Evolutionary conservation across 2,113 vertebrate species (phyloP), one percentile per base, ranked within the genome.

Genomic region (Oncorhynchus clarkii): DNA sequence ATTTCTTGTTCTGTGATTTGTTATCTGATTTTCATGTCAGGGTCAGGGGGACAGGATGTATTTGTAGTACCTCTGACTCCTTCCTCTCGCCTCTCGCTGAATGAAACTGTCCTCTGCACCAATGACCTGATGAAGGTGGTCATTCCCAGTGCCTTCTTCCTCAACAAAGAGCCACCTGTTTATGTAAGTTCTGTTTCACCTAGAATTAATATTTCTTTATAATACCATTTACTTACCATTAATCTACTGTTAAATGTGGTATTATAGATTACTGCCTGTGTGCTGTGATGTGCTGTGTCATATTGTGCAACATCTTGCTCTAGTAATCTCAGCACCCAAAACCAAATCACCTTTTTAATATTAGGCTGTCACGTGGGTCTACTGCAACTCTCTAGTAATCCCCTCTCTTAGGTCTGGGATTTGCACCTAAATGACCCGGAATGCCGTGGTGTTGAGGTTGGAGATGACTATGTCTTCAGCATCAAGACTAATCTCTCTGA

Each of bases 71-170:
- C 59, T 14, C 16, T 54, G 51, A n/a, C 69, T 72, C 74, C 16
- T 60, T 80, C 8, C 75, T 78, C 67, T 70, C 69, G 29, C 5
- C 27, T 39, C 95, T 92, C 95, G 83, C 92, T 95, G 73, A 95
- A 85, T 82, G 89, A 95, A 89, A 94, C 88, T 0, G 88, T 93
- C 60, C 75, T 92, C 66, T 93, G 89, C 70, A 90, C 89, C 79
- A 94, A 95, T 48, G 91, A 93, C 77, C 86, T 88, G 59, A 93
- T 90, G 87, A 90, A 93, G 48, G 89, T 93, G 12, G 64, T 92
- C 67, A 95, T 95, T 79, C 93, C 93, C 66, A 93, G 85, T 13
- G 69, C 64, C 2, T 93, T 93, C 80, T 94, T 94, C 82, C 85
- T 93, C 24, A 91, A 81, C 84, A 95, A 93, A 85, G 92, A 85